These are phyloP conservation scores for Oryzaephilus surinamensis DNA, from an alignment of 1,140 invertebrate species.

Conservation along the genomic window DNA sequence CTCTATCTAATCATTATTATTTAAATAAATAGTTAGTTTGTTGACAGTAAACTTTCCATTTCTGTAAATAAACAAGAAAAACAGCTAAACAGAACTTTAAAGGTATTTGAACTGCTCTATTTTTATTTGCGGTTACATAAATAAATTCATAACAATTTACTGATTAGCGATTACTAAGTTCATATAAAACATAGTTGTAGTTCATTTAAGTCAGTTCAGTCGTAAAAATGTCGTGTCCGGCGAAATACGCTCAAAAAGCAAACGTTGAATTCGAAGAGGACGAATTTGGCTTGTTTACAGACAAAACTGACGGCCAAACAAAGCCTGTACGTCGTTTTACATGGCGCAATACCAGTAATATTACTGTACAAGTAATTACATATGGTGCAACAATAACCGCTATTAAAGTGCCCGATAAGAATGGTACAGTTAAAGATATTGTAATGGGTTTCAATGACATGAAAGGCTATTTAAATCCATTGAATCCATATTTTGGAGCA, in stretches of 20 bases:
- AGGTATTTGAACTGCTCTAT: too few species aligned
- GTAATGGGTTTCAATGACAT: slow-evolving; percentile 69
- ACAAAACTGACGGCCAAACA: slow-evolving; percentile 20
- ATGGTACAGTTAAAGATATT: slow-evolving; percentile 56
- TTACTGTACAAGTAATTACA: slow-evolving; percentile 54
- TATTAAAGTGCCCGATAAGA: slow-evolving; percentile 59
- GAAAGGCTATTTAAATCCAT: slow-evolving; percentile 47
- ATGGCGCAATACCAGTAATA: slow-evolving; percentile 45
- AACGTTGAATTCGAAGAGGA: slow-evolving; percentile 29
- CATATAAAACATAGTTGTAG: too few species aligned
- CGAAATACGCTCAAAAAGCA: neutral
- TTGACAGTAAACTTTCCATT: too few species aligned
- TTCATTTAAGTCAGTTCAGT: too few species aligned
- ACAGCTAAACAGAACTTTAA: too few species aligned
- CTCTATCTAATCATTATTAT: too few species aligned
- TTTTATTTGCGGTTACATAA: too few species aligned
- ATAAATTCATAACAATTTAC: too few species aligned
- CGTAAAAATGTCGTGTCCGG: too few species aligned
- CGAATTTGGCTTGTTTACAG: slow-evolving; percentile 26
- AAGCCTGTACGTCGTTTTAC: slow-evolving; percentile 41
- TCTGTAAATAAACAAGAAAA: too few species aligned
- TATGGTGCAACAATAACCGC: slow-evolving; percentile 72
- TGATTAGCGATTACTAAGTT: too few species aligned
- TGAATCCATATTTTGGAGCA: slow-evolving; percentile 75
- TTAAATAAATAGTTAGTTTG: too few species aligned